phyloP scores from a whole-genome alignment of 2,888 invertebrate species.

The Eremobia ochroleuca region DNA sequence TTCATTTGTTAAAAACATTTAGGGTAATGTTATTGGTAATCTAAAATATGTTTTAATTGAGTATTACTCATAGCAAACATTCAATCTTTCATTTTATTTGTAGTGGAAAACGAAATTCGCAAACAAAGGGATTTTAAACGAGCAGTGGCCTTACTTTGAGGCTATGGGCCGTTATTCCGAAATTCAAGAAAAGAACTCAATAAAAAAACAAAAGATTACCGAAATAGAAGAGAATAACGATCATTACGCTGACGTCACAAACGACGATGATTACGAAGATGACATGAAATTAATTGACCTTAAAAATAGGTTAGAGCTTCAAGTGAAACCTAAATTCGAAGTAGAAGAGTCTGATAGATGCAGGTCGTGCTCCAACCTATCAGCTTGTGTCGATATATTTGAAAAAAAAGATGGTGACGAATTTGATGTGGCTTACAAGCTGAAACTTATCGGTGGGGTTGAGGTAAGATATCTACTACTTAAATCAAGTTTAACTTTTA shows the following conservation, averaged over 20 bases:
- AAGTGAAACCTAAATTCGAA: constrained; percentile 79
- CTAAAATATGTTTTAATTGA: background rate
- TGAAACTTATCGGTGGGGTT: constrained; percentile 81
- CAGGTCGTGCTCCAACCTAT: constrained; percentile 80
- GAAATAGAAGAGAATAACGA: constrained; percentile 60
- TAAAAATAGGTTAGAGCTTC: constrained; percentile 78
- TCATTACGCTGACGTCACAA: constrained; percentile 65
- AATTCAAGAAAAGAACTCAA: constrained; percentile 66
- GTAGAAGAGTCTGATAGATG: constrained; percentile 74
- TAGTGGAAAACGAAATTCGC: constrained; percentile 89
- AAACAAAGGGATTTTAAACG: constrained; percentile 84
- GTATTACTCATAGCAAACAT: background rate
- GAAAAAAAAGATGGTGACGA: constrained; percentile 79
- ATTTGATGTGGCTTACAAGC: constrained; percentile 79
- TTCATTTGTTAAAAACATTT: constrained; percentile 82
- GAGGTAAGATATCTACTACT: constrained; percentile 75
- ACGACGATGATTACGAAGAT: constrained; percentile 82
- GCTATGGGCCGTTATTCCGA: constrained; percentile 80
- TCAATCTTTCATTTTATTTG: constrained; percentile 53
- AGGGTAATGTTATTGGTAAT: constrained; percentile 74
- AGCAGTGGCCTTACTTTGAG: constrained; percentile 87
- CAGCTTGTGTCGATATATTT: constrained; percentile 80
- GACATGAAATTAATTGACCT: constrained; percentile 85
- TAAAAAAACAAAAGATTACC: constrained; percentile 66
- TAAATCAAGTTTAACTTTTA: background rate